Percentiles rank a stretch among this genome's conserved stretches.
These are phyloP conservation scores for Ptychoptera contaminata DNA, from an alignment of 2,888 invertebrate genomes.

Conservation along the genomic window DNA sequence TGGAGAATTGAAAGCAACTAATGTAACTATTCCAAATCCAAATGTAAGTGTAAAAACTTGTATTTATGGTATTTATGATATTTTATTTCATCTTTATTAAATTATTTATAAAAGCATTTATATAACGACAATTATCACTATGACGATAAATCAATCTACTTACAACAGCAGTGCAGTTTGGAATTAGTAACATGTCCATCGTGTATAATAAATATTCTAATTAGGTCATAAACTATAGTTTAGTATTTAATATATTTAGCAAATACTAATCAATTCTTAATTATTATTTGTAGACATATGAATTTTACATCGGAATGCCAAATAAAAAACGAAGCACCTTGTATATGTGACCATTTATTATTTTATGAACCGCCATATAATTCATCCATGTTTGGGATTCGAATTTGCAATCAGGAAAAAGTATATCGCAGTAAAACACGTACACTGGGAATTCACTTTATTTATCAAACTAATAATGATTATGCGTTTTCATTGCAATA, in stretches of 20 bases:
- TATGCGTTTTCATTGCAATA: constrained; percentile 49
- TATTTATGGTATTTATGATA: too few relatives aligned
- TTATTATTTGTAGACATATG: constrained; percentile 13
- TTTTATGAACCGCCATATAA: constrained; percentile 49
- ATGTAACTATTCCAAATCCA: constrained; percentile 17
- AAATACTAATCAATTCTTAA: background rate
- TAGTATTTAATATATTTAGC: too few relatives aligned
- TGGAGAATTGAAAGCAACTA: constrained; percentile 28
- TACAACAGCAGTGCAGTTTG: constrained; percentile 39
- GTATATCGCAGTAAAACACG: constrained; percentile 43
- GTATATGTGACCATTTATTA: constrained; percentile 45
- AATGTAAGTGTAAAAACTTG: too few relatives aligned
- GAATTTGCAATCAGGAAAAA: constrained; percentile 39
- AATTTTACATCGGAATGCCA: constrained; percentile 22
- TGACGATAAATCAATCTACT: constrained; percentile 16
- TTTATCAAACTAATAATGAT: constrained; percentile 39
- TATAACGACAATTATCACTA: too few relatives aligned
- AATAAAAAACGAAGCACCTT: constrained; percentile 9
- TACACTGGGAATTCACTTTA: constrained; percentile 39
- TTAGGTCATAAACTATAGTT: too few relatives aligned
- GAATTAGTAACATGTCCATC: constrained; percentile 56
- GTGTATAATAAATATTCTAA: constrained; percentile 35
- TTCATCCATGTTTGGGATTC: constrained; percentile 37
- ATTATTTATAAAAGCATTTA: too few relatives aligned
- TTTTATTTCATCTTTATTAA: too few relatives aligned